These are phyloP conservation scores for Anser cygnoides DNA, from an alignment of 2,113 vertebrate species.

Conservation along the genomic window DNA sequence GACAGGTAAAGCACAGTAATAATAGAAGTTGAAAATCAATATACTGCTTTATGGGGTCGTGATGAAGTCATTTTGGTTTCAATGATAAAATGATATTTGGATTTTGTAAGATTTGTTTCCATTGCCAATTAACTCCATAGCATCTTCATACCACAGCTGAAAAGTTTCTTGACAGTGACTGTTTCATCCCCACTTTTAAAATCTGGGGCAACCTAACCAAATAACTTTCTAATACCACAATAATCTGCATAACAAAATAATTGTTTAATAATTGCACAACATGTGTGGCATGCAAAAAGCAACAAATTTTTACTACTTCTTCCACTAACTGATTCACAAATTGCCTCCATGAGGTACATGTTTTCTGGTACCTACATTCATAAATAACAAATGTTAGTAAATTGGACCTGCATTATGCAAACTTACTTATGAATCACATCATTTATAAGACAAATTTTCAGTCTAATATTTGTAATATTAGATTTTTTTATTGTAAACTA, in stretches of 20 bases:
- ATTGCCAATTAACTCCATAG: slow-evolving; percentile 60
- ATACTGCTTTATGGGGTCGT: slow-evolving; percentile 65
- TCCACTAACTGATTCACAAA: not conserved
- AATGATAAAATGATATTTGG: slow-evolving; percentile 70
- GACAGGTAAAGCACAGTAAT: slow-evolving; percentile 71
- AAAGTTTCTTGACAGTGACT: not conserved
- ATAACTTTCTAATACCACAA: not conserved
- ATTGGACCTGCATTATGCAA: not conserved
- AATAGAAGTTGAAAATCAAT: slow-evolving; percentile 77
- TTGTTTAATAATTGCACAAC: not conserved
- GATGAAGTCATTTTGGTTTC: slow-evolving; percentile 68
- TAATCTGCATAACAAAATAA: not conserved
- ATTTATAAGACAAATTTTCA: not conserved
- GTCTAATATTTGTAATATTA: not conserved
- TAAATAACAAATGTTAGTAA: not conserved
- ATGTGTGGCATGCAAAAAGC: no score
- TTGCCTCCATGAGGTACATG: no score
- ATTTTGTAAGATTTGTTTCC: slow-evolving; percentile 59
- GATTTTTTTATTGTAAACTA: no score
- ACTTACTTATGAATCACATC: not conserved
- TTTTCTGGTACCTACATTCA: not conserved
- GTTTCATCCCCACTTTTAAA: not conserved
- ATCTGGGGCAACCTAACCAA: not conserved
- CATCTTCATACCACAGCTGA: slow-evolving; percentile 12
- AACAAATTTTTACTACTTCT: not conserved